Conservation (phyloP, 30 jellyfish, hydroid and myxozoan genomes). For the Nemopilema nomurai region DNA sequence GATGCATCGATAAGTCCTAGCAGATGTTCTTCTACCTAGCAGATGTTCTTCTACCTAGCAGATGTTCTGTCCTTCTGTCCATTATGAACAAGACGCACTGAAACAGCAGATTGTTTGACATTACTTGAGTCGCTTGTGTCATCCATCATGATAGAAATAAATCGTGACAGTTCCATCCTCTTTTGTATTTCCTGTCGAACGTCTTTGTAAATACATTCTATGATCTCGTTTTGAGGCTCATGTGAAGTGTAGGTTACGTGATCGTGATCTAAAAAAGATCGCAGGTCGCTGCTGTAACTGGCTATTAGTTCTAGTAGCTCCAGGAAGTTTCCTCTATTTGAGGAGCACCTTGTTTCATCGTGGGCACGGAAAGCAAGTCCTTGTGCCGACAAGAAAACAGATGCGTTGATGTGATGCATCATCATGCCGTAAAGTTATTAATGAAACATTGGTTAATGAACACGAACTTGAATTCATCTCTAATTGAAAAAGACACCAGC, state of each 20-base stretch:
- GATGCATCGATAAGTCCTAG: neutral
- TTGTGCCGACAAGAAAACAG: slow-evolving; percentile 39
- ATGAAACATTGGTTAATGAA: neutral
- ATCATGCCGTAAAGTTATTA: neutral
- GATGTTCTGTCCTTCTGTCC: slow-evolving; percentile 28
- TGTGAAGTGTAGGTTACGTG: slow-evolving; percentile 11
- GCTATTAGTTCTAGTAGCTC: slow-evolving; percentile 33
- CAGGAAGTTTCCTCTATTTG: slow-evolving; percentile 29
- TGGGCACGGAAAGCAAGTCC: slow-evolving; percentile 51
- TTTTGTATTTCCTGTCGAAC: slow-evolving; percentile 46
- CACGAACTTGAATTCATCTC: neutral
- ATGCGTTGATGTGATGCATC: slow-evolving; percentile 24
- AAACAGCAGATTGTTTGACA: slow-evolving; percentile 39
- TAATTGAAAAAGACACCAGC: slow-evolving; percentile 19
- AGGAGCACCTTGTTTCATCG: slow-evolving; percentile 27
- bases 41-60: slow-evolving; percentile 2
- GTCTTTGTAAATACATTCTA: slow-evolving; percentile 26
- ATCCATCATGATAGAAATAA: slow-evolving; percentile 42
- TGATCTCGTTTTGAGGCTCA: slow-evolving; percentile 46
- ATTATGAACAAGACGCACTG: slow-evolving; percentile 12
- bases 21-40: slow-evolving; percentile 2
- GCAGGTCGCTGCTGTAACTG: slow-evolving; percentile 24
- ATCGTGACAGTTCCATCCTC: slow-evolving; percentile 10
- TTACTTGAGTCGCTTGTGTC: slow-evolving; percentile 43
- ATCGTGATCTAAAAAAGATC: slow-evolving; percentile 22